Conservation (phyloP, 1,140 invertebrate species). For the Drosophila virilis region DNA sequence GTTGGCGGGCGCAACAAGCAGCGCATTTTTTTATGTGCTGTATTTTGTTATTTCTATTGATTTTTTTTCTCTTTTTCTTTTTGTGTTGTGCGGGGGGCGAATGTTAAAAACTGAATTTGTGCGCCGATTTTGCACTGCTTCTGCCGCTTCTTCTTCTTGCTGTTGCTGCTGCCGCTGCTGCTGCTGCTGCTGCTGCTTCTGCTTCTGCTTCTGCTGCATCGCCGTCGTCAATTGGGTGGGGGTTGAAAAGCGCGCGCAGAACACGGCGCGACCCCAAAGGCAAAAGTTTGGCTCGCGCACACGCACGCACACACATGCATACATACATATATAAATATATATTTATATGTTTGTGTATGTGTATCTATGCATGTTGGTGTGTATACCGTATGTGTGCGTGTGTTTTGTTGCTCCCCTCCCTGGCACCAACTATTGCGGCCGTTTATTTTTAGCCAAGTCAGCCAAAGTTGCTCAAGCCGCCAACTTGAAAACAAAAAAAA, state of each 20-base stretch:
- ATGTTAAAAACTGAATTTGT: conserved; percentile 61
- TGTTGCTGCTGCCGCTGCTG: too few species aligned
- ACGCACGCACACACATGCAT: conserved; percentile 26
- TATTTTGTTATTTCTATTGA: conserved; percentile 83
- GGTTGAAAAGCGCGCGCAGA: conserved; percentile 79
- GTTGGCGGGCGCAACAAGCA: conserved; percentile 45
- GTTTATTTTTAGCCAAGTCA: conserved; percentile 81
- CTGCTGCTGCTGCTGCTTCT: conserved; percentile 14
- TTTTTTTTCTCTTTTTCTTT: conserved; percentile 68
- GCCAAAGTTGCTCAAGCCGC: conserved; percentile 78
- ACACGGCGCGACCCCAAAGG: conserved; percentile 40
- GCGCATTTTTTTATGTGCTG: conserved; percentile 33
- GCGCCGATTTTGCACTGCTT: conserved; percentile 51
- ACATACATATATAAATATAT: too few species aligned
- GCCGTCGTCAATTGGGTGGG: conserved; percentile 48
- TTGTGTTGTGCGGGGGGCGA: conserved; percentile 26
- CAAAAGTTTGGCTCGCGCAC: conserved; percentile 54
- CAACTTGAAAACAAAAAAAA: conserved; percentile 63
- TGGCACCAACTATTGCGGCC: conserved; percentile 64
- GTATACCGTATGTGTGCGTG: conserved; percentile 9
- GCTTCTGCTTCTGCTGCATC: conserved; percentile 33
- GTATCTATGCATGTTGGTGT: conserved; percentile 6
- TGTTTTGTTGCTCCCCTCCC: conserved; percentile 11
- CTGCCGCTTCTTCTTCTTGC: conserved; percentile 4
- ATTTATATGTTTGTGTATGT: conserved; percentile 12